Conservation (phyloP, 92 coral and sea anemone genomes). For the Parazoanthus atlanticus region DNA sequence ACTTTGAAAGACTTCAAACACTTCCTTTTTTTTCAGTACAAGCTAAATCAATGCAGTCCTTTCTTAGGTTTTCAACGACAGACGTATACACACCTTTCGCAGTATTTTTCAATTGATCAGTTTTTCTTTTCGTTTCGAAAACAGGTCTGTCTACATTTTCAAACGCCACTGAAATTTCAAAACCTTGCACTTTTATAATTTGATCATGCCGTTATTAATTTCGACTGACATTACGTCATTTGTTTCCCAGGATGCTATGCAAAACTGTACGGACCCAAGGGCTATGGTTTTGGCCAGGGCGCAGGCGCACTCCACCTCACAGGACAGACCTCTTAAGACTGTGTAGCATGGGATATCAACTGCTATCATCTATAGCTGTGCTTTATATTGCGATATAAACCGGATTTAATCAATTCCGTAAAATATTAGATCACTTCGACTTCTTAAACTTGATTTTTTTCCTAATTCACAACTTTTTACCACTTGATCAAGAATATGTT, state of each 20-base stretch:
- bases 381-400: background rate
- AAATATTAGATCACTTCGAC: background rate
- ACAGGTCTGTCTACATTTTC: too few species aligned
- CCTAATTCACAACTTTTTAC: background rate
- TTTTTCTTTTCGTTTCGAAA: too few species aligned
- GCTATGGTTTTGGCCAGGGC: constrained; percentile 29
- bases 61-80: too few species aligned
- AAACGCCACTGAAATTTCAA: too few species aligned
- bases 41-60: too few species aligned
- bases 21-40: too few species aligned
- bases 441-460: background rate
- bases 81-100: too few species aligned
- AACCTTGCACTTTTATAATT: too few species aligned
- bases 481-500: background rate
- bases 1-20: too few species aligned
- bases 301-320: constrained; percentile 41
- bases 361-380: background rate
- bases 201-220: background rate
- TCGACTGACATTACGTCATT: background rate
- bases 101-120: too few species aligned
- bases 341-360: background rate
- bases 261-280: constrained; percentile 21
- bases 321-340: constrained; percentile 23
- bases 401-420: background rate
- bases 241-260: constrained; percentile 31